Evolutionary conservation across 2,797 vertebrate species (phyloP).

Genomic region (Alca torda): DNA sequence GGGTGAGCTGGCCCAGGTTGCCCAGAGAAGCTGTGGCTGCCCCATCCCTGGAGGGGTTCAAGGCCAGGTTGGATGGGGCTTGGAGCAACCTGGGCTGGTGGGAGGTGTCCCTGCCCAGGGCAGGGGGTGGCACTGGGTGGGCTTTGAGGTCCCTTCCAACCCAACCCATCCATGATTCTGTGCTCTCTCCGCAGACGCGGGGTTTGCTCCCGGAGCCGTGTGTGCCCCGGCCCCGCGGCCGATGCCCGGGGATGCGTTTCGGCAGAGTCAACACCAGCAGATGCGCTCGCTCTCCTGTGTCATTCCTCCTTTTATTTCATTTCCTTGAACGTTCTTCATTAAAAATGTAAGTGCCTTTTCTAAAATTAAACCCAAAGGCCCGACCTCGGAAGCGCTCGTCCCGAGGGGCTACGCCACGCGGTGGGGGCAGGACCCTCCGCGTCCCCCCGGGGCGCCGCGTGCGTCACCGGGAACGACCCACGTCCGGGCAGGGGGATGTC

Average conservation of each 20-base stretch:
- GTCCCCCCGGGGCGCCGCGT: rapidly evolving
- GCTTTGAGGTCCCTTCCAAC: neutral
- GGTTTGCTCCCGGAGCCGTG: rapidly evolving
- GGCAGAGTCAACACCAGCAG: neutral
- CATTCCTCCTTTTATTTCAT: neutral
- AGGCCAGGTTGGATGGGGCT: too few relatives aligned
- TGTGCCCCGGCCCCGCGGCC: rapidly evolving
- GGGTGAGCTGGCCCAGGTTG: too few relatives aligned
- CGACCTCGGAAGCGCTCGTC: neutral
- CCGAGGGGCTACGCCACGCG: rapidly evolving
- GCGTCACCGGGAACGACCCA: neutral
- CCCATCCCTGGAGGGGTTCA: too few relatives aligned
- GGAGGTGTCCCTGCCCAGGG: too few relatives aligned
- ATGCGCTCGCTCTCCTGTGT: rapidly evolving
- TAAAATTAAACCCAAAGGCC: rapidly evolving
- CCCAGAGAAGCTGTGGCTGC: too few relatives aligned
- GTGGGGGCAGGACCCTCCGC: rapidly evolving
- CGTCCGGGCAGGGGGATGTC: neutral
- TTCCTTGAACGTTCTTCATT: rapidly evolving
- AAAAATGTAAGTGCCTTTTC: neutral
- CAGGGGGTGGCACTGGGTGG: too few relatives aligned
- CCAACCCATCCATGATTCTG: neutral
- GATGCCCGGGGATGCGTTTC: rapidly evolving
- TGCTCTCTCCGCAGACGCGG: rapidly evolving
- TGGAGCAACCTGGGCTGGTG: too few relatives aligned